A percentile compares a stretch with the other conserved stretches of the same genome.
phyloP scores from a whole-genome alignment of 2,888 invertebrate species.

The Azorinus chamasolen region DNA sequence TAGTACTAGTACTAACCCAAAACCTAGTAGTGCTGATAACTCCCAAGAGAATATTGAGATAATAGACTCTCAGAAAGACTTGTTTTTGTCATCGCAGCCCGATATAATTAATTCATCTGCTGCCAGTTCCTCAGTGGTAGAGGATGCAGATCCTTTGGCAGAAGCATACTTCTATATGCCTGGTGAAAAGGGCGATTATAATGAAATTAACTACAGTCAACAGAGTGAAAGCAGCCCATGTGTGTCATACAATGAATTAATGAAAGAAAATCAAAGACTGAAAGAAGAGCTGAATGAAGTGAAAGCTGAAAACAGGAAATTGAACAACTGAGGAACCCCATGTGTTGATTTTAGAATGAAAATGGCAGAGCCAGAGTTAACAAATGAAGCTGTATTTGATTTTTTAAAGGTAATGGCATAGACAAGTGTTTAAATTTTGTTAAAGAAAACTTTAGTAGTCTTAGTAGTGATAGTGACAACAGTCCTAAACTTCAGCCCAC shows the following conservation, averaged over 20 bases:
- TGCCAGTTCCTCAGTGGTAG: no score
- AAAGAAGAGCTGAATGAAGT: background rate
- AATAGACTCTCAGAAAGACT: slow-evolving; percentile 4
- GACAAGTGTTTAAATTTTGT: slow-evolving; percentile 1
- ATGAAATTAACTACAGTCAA: no score
- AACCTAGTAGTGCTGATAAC: no score
- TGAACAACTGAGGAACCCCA: background rate
- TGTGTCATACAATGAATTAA: background rate
- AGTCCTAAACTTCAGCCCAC: no score
- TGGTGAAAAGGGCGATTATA: no score
- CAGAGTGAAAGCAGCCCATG: background rate
- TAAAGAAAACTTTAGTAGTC: slow-evolving; percentile 3
- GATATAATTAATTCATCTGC: no score
- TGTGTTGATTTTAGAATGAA: background rate
- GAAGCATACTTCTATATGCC: no score
- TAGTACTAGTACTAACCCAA: no score
- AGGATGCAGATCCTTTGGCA: no score
- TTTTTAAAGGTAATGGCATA: slow-evolving; percentile 5
- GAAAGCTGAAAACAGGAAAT: background rate
- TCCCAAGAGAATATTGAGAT: no score
- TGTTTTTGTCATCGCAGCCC: background rate
- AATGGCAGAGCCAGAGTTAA: background rate
- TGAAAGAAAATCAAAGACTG: background rate
- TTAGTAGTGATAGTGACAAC: no score
- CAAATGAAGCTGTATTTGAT: background rate